Base-by-base conservation (phyloP, 64 coral and sea anemone species). In the Montipora sp. region DNA sequence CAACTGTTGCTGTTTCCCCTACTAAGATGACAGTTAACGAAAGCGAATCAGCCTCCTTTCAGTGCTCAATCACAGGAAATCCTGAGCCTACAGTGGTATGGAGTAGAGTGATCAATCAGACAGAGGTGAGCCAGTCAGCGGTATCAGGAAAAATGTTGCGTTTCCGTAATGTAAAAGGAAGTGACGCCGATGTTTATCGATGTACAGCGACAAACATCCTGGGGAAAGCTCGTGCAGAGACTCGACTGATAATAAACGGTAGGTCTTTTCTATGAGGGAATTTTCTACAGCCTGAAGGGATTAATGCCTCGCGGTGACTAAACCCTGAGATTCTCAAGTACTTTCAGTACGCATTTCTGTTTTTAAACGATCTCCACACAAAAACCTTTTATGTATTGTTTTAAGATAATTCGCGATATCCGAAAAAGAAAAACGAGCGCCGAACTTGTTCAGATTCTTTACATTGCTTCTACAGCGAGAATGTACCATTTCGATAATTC, bases 31-130 rank as follows among this genome's bases (percentile, higher is more conserved):
- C 24, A 66, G 80, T 53, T 23, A 81, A 61, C 24, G 91, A 88
- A 48, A 80, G 73, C 7, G 16, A 55, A 7, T 50, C 75, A 24
- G 75, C 61, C 7, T 50, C 45, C 19, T 81, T 93, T 14, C 50
- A 89, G 12, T 93, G 92, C 59, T 93, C 92, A 16, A 77, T 49
- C 18, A 89, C 51, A 19, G 92, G 92, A 12, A 80, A 93, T 71
- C 92, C 92, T 2, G 16, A 10, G 3, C 84, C 92, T 16, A 18
- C 43, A 51, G 24, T 89, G 49, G 51, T 59, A 20, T 93, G 92
- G 92, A 89, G 77, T n/a, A 93, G 88, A 73, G 27, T 93, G 43
- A 69, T 81, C 53, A 78, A 66, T 81, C 22, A 46, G 21, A 24
- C 73, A 75, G 73, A 5, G 21, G 3, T 24, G 2, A 75, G 21